Percentiles rank a stretch among this genome's conserved stretches.
Evolutionary conservation across 1,140 invertebrate species (phyloP).

Genomic region (Hyposmocoma kahamanoa): DNA sequence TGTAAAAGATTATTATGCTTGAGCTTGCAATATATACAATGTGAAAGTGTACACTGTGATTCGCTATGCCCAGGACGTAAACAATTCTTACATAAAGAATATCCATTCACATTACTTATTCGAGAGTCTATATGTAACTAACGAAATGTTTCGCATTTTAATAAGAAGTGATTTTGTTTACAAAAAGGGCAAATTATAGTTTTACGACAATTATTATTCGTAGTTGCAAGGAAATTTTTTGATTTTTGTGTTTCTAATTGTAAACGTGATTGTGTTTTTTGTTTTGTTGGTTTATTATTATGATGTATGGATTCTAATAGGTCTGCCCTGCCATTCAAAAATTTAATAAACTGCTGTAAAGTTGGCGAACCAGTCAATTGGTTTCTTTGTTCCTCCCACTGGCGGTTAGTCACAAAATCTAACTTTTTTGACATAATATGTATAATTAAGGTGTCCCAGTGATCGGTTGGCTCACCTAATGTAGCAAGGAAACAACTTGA

Average conservation of each 20-base stretch:
- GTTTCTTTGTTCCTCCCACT: constrained; percentile 8
- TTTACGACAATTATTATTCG: not conserved
- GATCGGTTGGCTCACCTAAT: constrained; percentile 1
- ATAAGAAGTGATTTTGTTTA: constrained; percentile 17
- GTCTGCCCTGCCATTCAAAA: constrained; percentile 9
- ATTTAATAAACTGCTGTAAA: constrained; percentile 7
- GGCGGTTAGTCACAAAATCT: constrained; percentile 1
- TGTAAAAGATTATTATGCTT: constrained; percentile 21
- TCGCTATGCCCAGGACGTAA: constrained; percentile 17
- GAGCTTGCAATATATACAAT: constrained; percentile 23
- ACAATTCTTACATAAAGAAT: constrained; percentile 22
- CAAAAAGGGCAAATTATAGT: constrained; percentile 13
- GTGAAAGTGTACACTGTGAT: constrained; percentile 17
- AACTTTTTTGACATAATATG: constrained; percentile 7
- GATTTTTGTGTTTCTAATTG: constrained; percentile 1
- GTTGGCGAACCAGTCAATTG: constrained; percentile 1
- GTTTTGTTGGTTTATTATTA: not conserved
- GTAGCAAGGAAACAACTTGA: not conserved
- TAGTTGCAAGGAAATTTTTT: not conserved
- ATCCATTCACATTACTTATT: constrained; percentile 12
- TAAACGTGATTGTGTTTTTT: not conserved
- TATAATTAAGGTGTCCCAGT: constrained; percentile 4
- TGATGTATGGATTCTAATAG: constrained; percentile 2
- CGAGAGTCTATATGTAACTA: constrained; percentile 12
- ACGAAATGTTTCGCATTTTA: constrained; percentile 18